A percentile compares a stretch with the other conserved stretches of the same genome.
These are phyloP conservation scores for Brachymystax lenok DNA, from an alignment of 2,797 vertebrate species.

Conservation along the genomic window DNA sequence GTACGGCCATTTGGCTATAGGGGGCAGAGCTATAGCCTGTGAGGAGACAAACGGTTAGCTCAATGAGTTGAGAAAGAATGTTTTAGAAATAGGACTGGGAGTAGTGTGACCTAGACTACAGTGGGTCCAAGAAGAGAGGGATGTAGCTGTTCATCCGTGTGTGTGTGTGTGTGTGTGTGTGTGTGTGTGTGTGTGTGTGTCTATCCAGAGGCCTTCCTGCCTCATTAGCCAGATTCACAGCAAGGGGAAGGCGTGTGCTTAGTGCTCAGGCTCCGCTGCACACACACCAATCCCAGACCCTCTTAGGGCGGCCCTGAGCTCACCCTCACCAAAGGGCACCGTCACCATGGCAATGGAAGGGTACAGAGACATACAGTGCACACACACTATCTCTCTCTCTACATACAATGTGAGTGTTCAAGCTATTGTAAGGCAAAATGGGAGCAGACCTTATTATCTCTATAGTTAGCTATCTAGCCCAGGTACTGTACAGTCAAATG, in stretches of 20 bases:
- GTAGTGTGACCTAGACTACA: neutral
- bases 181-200: conserved; percentile 15
- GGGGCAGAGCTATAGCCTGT: conserved; percentile 97
- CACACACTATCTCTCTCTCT: neutral
- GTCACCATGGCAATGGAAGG: conserved; percentile 16
- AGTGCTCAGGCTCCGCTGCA: conserved; percentile 3
- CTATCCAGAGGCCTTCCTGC: conserved; percentile 21
- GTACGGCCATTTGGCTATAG: conserved; percentile 98
- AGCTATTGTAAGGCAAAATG: neutral
- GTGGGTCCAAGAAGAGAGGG: neutral
- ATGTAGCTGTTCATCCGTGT: neutral
- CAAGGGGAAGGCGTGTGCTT: conserved; percentile 17
- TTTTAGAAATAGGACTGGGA: neutral
- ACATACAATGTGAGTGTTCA: neutral
- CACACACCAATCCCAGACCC: conserved; percentile 15
- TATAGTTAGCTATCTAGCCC: neutral
- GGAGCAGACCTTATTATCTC: neutral
- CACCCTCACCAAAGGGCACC: conserved; percentile 10
- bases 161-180: conserved; percentile 14
- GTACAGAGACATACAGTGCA: neutral
- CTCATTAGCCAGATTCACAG: conserved; percentile 31
- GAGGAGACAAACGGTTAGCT: conserved; percentile 16
- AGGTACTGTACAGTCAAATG: neutral
- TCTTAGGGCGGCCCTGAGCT: neutral
- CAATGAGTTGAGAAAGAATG: too few species aligned